A percentile compares a stretch with the other conserved stretches of the same genome.
Evolutionary conservation across 2,888 invertebrate genomes (phyloP).

Genomic region (Polyommatus icarus): DNA sequence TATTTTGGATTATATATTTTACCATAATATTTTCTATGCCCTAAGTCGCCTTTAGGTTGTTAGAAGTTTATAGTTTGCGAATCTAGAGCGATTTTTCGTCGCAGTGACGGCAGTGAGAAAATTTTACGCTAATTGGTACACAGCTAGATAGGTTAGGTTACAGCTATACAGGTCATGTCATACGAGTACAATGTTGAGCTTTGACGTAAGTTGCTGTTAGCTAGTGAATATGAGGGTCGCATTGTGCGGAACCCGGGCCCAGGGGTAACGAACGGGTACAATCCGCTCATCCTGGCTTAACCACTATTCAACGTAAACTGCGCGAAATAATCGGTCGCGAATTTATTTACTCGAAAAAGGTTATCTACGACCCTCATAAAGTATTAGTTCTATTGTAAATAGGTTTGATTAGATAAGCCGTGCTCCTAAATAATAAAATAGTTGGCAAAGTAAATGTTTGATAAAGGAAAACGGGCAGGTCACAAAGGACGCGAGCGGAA

Average conservation of each 20-base stretch:
- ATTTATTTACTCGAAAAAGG: conserved; percentile 29
- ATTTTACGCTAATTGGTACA: background rate
- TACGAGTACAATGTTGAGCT: conserved; percentile 26
- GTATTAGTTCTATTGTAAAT: conserved; percentile 7
- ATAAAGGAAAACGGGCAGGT: conserved; percentile 2
- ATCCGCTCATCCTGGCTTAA: conserved; percentile 46
- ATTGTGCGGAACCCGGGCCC: conserved; percentile 16
- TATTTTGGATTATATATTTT: no score
- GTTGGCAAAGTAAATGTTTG: conserved; percentile 7
- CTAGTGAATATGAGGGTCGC: conserved; percentile 29
- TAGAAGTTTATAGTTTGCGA: background rate
- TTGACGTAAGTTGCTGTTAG: conserved; percentile 18
- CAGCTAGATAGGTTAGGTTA: background rate
- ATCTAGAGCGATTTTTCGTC: background rate
- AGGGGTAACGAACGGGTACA: conserved; percentile 40
- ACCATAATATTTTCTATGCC: background rate
- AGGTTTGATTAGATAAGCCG: conserved; percentile 7
- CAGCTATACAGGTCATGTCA: background rate
- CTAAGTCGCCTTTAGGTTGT: background rate
- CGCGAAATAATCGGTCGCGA: conserved; percentile 54
- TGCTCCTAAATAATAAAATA: conserved; percentile 20
- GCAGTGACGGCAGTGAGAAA: no score
- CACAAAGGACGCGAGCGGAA: background rate
- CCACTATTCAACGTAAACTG: conserved; percentile 55
- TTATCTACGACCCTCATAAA: conserved; percentile 11